phyloP scores from a whole-genome alignment of 2,888 invertebrate species.

The Blastobasis lacticolella region DNA sequence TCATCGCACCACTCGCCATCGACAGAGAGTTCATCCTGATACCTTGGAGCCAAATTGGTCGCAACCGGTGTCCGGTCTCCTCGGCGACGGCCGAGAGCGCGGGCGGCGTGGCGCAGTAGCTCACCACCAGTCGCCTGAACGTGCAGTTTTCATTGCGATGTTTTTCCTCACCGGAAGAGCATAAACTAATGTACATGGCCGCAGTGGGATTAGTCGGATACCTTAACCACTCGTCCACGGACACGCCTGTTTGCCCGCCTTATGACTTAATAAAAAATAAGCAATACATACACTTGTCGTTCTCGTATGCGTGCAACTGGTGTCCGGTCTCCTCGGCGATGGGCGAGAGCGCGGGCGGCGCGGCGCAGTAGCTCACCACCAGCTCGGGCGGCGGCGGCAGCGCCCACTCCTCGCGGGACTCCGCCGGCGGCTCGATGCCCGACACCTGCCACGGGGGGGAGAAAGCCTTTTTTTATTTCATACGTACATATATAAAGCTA shows the following conservation, averaged over 20 bases:
- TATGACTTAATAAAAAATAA: too few species aligned
- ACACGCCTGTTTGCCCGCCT: too few species aligned
- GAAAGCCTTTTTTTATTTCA: too few species aligned
- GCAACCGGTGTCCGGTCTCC: constrained; percentile 56
- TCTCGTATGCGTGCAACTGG: constrained; percentile 60
- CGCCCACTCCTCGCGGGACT: constrained; percentile 14
- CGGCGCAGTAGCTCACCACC: constrained; percentile 42
- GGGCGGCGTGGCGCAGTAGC: constrained; percentile 47
- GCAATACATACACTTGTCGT: constrained; percentile 49
- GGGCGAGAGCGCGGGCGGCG: constrained; percentile 60
- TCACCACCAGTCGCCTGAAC: constrained; percentile 50
- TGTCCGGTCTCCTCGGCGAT: constrained; percentile 59
- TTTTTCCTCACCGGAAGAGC: too few species aligned
- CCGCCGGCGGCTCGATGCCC: constrained; percentile 32
- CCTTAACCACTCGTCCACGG: too few species aligned
- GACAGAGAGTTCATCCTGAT: too few species aligned
- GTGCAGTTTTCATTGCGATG: too few species aligned
- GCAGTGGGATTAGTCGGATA: too few species aligned
- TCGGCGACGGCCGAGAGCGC: constrained; percentile 62
- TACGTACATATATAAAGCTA: too few species aligned
- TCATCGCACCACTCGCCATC: too few species aligned
- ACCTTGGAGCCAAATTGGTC: too few species aligned
- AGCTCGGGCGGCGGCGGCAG: constrained; percentile 50
- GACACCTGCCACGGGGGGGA: constrained; percentile 36
- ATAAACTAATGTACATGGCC: too few species aligned